Percentiles rank a stretch among this genome's conserved stretches.
phyloP scores from a whole-genome alignment of 2,113 vertebrate genomes.

The Noctilio leporinus region DNA sequence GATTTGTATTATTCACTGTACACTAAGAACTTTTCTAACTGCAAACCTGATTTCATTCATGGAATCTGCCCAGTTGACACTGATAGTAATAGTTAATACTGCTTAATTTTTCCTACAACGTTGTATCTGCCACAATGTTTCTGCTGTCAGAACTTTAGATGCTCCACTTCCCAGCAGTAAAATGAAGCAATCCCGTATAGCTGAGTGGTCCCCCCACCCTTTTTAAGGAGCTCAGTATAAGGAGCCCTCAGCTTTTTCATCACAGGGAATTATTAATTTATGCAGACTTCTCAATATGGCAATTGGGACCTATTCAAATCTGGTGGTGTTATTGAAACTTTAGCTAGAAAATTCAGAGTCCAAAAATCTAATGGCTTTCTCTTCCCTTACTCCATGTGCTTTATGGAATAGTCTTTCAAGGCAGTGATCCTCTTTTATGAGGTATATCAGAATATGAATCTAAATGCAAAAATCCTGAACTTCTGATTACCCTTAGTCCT shows the following conservation, averaged over 20 bases:
- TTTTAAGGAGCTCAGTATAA: not conserved
- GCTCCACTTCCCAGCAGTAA: not conserved
- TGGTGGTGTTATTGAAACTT: constrained; percentile 34
- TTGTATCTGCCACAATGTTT: not conserved
- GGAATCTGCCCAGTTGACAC: not conserved
- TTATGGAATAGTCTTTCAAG: constrained; percentile 25
- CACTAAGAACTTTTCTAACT: not conserved
- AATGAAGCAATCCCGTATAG: not conserved
- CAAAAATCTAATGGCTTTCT: constrained; percentile 26
- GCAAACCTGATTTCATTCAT: not conserved
- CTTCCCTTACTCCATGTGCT: not conserved
- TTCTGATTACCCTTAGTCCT: not conserved
- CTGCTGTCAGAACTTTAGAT: not conserved
- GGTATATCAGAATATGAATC: not conserved
- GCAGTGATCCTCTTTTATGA: not conserved
- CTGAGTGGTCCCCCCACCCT: not conserved
- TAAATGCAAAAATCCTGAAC: constrained; percentile 19
- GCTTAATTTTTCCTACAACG: not conserved
- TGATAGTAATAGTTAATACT: not conserved
- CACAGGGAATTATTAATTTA: constrained; percentile 35
- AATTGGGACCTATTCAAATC: constrained; percentile 33
- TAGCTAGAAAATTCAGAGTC: constrained; percentile 37
- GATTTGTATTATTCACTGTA: not conserved
- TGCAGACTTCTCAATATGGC: constrained; percentile 17
- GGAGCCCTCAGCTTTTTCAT: not conserved